Conservation (phyloP, 2,797 vertebrate species). For the Diplodus sargus region DNA sequence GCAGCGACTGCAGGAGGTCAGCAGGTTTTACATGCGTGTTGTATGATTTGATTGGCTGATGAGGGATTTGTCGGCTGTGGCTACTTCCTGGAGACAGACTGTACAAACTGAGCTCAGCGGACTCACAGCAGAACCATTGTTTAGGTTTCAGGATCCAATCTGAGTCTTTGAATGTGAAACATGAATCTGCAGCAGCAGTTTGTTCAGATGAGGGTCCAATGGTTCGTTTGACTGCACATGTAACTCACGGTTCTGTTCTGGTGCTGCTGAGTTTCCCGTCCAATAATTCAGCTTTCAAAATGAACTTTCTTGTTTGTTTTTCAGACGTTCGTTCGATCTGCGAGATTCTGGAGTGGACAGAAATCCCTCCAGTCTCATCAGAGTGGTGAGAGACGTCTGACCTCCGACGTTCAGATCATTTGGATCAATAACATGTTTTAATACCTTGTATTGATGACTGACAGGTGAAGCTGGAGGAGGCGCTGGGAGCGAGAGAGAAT, state of each 20-base stretch:
- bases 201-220: not conserved
- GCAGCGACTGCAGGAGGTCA: conserved; percentile 80
- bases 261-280: too few relatives aligned
- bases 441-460: not conserved
- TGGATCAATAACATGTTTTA: not conserved
- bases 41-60: not conserved
- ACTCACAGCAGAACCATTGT: too few relatives aligned
- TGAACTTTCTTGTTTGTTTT: not conserved
- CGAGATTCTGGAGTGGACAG: not conserved
- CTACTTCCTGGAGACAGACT: too few relatives aligned
- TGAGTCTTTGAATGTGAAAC: too few relatives aligned
- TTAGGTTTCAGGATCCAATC: too few relatives aligned
- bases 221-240: too few relatives aligned
- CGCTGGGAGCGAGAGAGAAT: conserved; percentile 55
- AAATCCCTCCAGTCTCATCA: conserved; percentile 64
- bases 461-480: conserved; percentile 75
- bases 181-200: too few relatives aligned
- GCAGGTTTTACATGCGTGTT: not conserved
- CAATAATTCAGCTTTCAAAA: not conserved
- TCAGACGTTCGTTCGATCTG: conserved; percentile 76
- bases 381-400: conserved; percentile 73
- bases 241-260: too few relatives aligned
- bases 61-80: too few relatives aligned
- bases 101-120: too few relatives aligned
- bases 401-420: not conserved